These are phyloP conservation scores for Pantherophis alleghaniensis DNA, from an alignment of 2,797 vertebrate species.

Conservation along the genomic window DNA sequence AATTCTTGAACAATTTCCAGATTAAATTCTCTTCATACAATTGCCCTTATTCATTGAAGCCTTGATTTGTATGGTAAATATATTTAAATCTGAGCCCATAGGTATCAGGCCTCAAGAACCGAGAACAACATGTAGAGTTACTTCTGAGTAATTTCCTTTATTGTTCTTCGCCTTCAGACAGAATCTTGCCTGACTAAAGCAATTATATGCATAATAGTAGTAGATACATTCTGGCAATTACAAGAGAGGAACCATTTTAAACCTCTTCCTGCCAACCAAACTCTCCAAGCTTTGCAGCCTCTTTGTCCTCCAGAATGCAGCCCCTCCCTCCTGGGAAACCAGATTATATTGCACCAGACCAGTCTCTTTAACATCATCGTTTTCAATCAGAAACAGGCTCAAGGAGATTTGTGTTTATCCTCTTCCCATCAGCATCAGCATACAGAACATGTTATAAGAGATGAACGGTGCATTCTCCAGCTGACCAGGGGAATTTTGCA, in stretches of 20 bases:
- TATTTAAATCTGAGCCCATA: background rate
- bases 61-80: background rate
- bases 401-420: background rate
- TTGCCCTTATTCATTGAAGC: background rate
- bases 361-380: background rate
- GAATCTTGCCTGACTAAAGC: background rate
- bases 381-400: background rate
- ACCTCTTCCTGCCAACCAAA: background rate
- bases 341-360: background rate
- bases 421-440: background rate
- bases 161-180: background rate
- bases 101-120: background rate
- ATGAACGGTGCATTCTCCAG: background rate
- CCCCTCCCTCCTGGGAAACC: background rate
- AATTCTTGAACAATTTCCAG: slow-evolving; percentile 18
- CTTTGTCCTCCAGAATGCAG: background rate
- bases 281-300: background rate
- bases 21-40: background rate
- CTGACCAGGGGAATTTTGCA: background rate
- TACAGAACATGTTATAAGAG: background rate
- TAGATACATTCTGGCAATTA: background rate
- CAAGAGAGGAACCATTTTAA: background rate
- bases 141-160: background rate
- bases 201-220: background rate
- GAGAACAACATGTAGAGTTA: background rate